A percentile compares a stretch with the other conserved stretches of the same genome.
These are phyloP conservation scores for Rattus rattus DNA, from an alignment of 2,113 vertebrate species.

Conservation along the genomic window DNA sequence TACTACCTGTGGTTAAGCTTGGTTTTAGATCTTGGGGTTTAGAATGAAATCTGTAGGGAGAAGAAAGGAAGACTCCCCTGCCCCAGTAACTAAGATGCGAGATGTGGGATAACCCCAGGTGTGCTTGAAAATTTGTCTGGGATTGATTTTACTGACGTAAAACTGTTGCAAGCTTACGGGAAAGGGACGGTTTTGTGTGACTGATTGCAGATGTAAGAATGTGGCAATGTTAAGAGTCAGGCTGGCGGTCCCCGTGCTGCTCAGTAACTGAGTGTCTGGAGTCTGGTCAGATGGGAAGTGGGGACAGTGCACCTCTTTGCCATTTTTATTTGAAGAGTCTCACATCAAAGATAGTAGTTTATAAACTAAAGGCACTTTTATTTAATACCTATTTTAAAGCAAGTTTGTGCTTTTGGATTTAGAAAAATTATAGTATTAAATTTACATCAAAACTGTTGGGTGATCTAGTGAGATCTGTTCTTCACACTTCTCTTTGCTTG, in stretches of 20 bases:
- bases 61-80: neutral
- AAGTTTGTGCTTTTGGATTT: slow-evolving; percentile 15
- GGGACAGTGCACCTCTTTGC: neutral
- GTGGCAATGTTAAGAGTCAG: neutral
- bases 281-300: neutral
- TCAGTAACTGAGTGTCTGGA: neutral
- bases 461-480: neutral
- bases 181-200: neutral
- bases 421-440: slow-evolving; percentile 1
- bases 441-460: neutral
- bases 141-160: slow-evolving; percentile 1
- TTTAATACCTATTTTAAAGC: neutral
- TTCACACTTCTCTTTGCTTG: slow-evolving; percentile 4
- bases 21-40: neutral
- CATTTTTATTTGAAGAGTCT: slow-evolving; percentile 16
- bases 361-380: neutral
- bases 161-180: neutral
- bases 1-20: slow-evolving; percentile 3
- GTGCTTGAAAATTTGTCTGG: neutral
- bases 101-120: neutral
- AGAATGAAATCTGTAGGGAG: slow-evolving; percentile 23
- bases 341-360: neutral
- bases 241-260: neutral
- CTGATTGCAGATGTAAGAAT: neutral
- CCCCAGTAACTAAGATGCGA: neutral